phyloP scores from a whole-genome alignment of 2,888 invertebrate species.

The Thera britannica region DNA sequence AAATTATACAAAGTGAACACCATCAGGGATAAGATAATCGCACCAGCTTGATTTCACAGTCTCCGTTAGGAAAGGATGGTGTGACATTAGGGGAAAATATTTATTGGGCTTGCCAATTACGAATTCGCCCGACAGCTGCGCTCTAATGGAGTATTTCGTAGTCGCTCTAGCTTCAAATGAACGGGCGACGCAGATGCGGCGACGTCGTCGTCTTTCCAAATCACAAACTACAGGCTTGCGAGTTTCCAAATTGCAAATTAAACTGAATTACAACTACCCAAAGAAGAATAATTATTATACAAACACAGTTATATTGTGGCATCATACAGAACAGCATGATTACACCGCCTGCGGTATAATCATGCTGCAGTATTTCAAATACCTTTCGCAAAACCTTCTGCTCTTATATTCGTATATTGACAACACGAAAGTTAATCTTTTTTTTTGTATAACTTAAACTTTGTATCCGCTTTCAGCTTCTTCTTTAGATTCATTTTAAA shows the following conservation, averaged over 20 bases:
- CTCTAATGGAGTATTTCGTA: conserved; percentile 76
- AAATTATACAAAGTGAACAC: conserved; percentile 18
- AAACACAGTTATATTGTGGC: background rate
- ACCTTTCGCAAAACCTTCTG: no score
- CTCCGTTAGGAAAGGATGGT: conserved; percentile 43
- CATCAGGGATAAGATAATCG: conserved; percentile 24
- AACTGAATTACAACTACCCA: background rate
- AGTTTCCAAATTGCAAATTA: background rate
- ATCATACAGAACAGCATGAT: no score
- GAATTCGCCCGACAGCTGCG: conserved; percentile 72
- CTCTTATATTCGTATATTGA: no score
- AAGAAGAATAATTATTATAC: background rate
- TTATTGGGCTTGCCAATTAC: conserved; percentile 70
- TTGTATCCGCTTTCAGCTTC: conserved; percentile 26
- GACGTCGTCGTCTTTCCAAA: conserved; percentile 39
- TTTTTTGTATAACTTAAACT: background rate
- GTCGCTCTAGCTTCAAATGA: conserved; percentile 78
- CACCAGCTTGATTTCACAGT: conserved; percentile 28
- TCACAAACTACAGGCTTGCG: conserved; percentile 20
- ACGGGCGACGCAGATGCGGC: conserved; percentile 73
- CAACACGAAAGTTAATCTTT: no score
- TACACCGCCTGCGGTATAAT: no score
- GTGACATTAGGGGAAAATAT: conserved; percentile 59
- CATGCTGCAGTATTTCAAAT: no score
- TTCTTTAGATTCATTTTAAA: conserved; percentile 38